Conservation (phyloP, 2,113 vertebrate species). For the Mastomys natalensis region DNA sequence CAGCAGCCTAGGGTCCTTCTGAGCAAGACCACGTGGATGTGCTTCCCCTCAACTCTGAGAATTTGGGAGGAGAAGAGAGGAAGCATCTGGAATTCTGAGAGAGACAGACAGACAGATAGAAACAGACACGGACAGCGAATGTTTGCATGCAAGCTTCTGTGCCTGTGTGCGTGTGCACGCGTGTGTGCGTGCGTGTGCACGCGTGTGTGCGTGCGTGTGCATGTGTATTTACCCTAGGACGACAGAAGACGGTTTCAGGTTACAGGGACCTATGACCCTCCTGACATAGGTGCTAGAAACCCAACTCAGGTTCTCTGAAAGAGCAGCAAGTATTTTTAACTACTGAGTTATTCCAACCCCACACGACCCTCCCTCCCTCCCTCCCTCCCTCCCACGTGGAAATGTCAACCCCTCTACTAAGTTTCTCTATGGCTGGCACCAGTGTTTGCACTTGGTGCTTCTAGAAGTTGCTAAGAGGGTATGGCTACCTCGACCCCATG, state of each 20-base stretch:
- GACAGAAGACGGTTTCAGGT: not conserved
- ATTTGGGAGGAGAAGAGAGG: no score
- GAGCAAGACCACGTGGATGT: not conserved
- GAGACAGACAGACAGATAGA: no score
- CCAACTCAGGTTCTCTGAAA: not conserved
- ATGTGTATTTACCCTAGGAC: not conserved
- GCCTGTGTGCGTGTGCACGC: no score
- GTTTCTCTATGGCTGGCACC: not conserved
- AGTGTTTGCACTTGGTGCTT: constrained; percentile 7
- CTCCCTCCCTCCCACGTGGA: not conserved
- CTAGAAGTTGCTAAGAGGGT: not conserved
- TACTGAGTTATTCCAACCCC: not conserved
- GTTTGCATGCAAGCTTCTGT: no score
- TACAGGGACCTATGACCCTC: not conserved
- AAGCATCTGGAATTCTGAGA: not conserved
- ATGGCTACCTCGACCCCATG: not conserved
- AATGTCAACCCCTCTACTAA: not conserved
- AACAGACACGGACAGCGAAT: no score
- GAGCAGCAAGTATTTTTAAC: not conserved
- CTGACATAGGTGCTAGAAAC: not conserved
- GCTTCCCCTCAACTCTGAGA: not conserved
- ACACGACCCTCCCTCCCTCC: not conserved
- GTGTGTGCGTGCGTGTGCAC: not conserved
- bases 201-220: not conserved
- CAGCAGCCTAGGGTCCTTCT: not conserved